Percentiles rank a stretch among this genome's conserved stretches.
Conservation (phyloP, 2,113 vertebrate genomes). For the Calyptomena viridis region DNA sequence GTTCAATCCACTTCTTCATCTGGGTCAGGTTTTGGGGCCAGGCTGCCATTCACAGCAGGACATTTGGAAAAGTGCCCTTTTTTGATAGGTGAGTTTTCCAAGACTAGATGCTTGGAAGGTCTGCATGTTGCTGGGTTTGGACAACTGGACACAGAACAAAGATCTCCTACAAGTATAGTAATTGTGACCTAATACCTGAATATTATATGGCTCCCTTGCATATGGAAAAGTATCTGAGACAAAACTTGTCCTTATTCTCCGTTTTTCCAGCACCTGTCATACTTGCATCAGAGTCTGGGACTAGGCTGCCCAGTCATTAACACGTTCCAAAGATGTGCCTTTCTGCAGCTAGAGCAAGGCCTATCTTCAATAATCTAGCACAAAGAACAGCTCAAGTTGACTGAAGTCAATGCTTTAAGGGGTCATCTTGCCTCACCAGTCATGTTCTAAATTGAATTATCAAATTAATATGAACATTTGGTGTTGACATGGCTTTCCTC, state of each 20-base stretch:
- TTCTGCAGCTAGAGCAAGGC: neutral
- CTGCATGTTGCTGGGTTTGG: neutral
- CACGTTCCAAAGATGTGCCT: neutral
- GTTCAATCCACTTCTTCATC: neutral
- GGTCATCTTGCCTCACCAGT: neutral
- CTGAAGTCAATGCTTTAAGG: neutral
- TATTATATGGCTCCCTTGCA: neutral
- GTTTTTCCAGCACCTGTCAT: neutral
- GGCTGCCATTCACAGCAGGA: neutral
- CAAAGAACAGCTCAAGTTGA: neutral
- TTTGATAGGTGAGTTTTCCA: neutral
- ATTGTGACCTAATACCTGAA: neutral
- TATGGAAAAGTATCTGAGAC: neutral
- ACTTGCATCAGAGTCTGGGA: neutral
- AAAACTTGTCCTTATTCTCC: neutral
- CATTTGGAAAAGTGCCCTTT: neutral
- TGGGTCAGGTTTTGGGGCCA: neutral
- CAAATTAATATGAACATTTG: neutral
- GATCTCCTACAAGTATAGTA: neutral
- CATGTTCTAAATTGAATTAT: neutral
- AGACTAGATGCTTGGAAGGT: neutral
- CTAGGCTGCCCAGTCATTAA: neutral
- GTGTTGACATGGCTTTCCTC: neutral
- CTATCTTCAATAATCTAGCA: neutral
- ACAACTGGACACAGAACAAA: neutral